These are phyloP conservation scores for Tetramorium simillimum DNA, from an alignment of 1,140 invertebrate species.

Conservation along the genomic window DNA sequence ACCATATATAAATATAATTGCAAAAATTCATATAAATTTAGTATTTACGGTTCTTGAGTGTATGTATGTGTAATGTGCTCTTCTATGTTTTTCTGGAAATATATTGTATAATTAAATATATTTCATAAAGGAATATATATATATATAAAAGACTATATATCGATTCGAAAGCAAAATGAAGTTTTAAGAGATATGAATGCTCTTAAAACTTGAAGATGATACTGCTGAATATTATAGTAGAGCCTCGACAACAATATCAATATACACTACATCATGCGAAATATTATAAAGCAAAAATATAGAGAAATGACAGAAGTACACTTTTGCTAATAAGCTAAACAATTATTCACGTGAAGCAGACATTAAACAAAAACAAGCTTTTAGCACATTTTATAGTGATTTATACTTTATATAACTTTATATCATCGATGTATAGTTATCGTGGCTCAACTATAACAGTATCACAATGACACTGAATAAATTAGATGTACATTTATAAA, in stretches of 20 bases:
- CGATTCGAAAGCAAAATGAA: slow-evolving; percentile 45
- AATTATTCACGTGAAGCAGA: slow-evolving; percentile 30
- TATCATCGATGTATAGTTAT: slow-evolving; percentile 42
- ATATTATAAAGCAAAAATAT: slow-evolving; percentile 50
- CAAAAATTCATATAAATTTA: background rate
- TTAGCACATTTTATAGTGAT: slow-evolving; percentile 32
- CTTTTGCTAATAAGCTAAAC: slow-evolving; percentile 49
- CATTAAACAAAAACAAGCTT: slow-evolving; percentile 43
- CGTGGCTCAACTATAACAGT: slow-evolving; percentile 61
- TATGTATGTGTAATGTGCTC: background rate
- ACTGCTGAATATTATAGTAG: slow-evolving; percentile 55
- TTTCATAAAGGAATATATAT: background rate
- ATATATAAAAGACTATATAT: background rate
- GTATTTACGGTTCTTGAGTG: background rate
- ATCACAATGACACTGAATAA: slow-evolving; percentile 55
- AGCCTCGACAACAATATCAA: slow-evolving; percentile 60
- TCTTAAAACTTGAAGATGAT: slow-evolving; percentile 46
- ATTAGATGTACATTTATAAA: slow-evolving; percentile 34
- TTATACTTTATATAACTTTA: slow-evolving; percentile 28
- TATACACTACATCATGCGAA: slow-evolving; percentile 52
- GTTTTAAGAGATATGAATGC: slow-evolving; percentile 33
- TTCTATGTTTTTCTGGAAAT: background rate
- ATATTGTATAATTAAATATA: background rate
- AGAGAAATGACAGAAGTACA: slow-evolving; percentile 39
- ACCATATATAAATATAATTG: slow-evolving; percentile 8